Conservation (phyloP, 2,113 vertebrate genomes). For the Asarcornis scutulata region DNA sequence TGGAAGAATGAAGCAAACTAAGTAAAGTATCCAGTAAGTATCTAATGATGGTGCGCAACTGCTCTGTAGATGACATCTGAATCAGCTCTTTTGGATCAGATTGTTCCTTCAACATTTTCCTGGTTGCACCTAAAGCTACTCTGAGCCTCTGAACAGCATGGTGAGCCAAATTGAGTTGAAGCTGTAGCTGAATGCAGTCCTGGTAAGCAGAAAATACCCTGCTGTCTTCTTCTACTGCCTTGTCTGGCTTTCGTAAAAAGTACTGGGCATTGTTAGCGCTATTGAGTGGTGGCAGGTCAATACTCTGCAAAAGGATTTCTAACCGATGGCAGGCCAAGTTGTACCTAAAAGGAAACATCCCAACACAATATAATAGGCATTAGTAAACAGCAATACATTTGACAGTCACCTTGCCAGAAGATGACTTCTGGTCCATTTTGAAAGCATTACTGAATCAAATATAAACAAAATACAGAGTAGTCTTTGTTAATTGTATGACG, state of each 20-base stretch:
- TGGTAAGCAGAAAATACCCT: slow-evolving; percentile 98
- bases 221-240: slow-evolving; percentile 96
- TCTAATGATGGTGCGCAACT: slow-evolving; percentile 95
- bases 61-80: slow-evolving; percentile 93
- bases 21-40: slow-evolving; percentile 97
- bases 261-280: slow-evolving; percentile 99
- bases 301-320: slow-evolving; percentile 96
- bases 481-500: neutral
- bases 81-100: slow-evolving; percentile 85
- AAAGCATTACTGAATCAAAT: neutral
- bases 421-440: neutral
- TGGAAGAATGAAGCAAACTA: slow-evolving; percentile 95
- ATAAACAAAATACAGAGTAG: rapidly evolving
- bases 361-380: neutral
- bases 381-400: neutral
- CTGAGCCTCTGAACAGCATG: slow-evolving; percentile 94
- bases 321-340: slow-evolving; percentile 97
- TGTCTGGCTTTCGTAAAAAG: slow-evolving; percentile 96
- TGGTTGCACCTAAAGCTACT: slow-evolving; percentile 90
- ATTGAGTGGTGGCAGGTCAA: slow-evolving; percentile 96
- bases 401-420: neutral
- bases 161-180: slow-evolving; percentile 96
- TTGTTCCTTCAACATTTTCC: slow-evolving; percentile 79
- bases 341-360: slow-evolving; percentile 81
- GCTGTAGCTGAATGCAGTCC: slow-evolving; percentile 97